Conservation (phyloP, 2,797 vertebrate genomes). For the Apodemus agrarius region DNA sequence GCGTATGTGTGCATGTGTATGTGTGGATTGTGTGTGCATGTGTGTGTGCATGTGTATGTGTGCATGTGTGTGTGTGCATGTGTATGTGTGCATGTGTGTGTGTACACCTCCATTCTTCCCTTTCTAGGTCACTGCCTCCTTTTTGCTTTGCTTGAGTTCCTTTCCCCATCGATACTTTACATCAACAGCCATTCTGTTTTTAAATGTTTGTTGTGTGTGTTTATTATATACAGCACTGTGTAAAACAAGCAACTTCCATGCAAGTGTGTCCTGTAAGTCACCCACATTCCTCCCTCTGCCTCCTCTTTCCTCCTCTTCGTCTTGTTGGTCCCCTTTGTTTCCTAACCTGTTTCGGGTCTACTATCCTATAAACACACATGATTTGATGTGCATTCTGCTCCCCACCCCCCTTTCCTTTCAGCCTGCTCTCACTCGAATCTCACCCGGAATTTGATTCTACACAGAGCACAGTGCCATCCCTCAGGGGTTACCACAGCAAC, state of each 20-base stretch:
- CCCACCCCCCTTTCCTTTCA: background rate
- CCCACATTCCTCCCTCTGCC: background rate
- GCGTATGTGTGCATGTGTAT: no score
- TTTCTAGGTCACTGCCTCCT: background rate
- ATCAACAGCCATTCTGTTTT: background rate
- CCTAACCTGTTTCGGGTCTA: background rate
- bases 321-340: background rate
- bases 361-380: background rate
- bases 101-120: background rate
- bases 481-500: background rate
- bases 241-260: background rate
- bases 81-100: background rate
- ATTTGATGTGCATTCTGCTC: background rate
- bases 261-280: background rate
- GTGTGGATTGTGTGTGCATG: no score
- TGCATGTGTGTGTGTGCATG: no score
- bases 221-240: background rate
- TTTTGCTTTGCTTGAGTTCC: background rate
- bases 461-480: background rate
- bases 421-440: background rate
- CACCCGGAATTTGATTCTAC: constrained; percentile 28
- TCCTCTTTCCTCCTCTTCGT: background rate
- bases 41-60: background rate
- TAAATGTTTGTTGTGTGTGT: background rate
- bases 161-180: background rate